Conservation (phyloP, 2,797 vertebrate genomes). For the Myotis myotis region DNA sequence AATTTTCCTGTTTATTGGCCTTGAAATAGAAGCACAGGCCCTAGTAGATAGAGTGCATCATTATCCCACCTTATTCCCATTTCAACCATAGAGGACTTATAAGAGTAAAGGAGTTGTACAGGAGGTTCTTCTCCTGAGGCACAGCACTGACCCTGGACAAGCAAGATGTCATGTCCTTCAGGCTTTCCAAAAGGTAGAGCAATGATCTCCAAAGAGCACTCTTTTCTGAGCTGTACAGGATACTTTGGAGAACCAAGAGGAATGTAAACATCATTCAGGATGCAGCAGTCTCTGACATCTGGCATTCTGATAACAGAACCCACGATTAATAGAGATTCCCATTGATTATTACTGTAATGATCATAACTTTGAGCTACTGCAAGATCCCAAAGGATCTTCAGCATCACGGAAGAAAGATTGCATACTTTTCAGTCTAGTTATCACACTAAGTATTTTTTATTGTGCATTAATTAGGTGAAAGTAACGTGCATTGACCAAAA, state of each 20-base stretch:
- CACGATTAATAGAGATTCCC: not conserved
- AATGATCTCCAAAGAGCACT: conserved; percentile 29
- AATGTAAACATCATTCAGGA: conserved; percentile 25
- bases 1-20: not conserved
- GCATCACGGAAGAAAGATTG: conserved; percentile 56
- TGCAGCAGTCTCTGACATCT: conserved; percentile 15
- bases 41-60: not conserved
- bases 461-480: conserved; percentile 56
- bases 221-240: not conserved
- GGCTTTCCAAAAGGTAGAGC: not conserved
- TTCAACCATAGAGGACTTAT: conserved; percentile 8
- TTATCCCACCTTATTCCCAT: not conserved
- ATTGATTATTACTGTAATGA: not conserved
- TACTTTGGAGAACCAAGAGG: conserved; percentile 31
- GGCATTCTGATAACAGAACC: conserved; percentile 32
- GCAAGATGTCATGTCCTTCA: not conserved
- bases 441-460: conserved; percentile 65
- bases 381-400: conserved; percentile 40
- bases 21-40: not conserved
- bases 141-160: not conserved
- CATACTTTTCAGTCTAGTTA: conserved; percentile 55
- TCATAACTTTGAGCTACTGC: conserved; percentile 25
- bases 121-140: not conserved
- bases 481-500: conserved; percentile 47
- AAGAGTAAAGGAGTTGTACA: conserved; percentile 5